Percentiles rank a stretch among this genome's conserved stretches.
Evolutionary conservation across 2,888 invertebrate species (phyloP).

Genomic region (Parnassius orleans): DNA sequence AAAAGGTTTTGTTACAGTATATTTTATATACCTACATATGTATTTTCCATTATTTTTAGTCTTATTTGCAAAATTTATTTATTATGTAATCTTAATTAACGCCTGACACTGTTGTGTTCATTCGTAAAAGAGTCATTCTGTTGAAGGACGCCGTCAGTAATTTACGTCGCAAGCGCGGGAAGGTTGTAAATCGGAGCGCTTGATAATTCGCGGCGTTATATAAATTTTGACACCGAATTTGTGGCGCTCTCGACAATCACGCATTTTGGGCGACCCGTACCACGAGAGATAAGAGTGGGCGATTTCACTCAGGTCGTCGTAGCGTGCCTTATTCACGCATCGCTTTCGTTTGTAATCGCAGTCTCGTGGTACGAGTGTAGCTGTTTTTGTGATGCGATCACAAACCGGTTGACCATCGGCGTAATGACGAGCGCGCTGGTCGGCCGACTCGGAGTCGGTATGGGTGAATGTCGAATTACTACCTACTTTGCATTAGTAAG

Average conservation of each 20-base stretch:
- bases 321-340: not conserved
- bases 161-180: slow-evolving; percentile 21
- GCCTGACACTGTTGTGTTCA: not conserved
- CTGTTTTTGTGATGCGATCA: slow-evolving; percentile 78
- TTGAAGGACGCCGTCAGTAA: slow-evolving; percentile 4
- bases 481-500: slow-evolving; percentile 64
- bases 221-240: slow-evolving; percentile 67
- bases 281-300: slow-evolving; percentile 38
- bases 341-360: slow-evolving; percentile 30
- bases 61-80: not conserved
- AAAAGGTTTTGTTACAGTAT: no score
- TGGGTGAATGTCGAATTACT: slow-evolving; percentile 64
- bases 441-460: slow-evolving; percentile 43
- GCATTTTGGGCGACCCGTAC: slow-evolving; percentile 60
- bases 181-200: slow-evolving; percentile 31
- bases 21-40: no score
- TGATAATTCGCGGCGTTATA: slow-evolving; percentile 51
- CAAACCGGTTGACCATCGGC: slow-evolving; percentile 76
- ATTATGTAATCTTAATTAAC: not conserved
- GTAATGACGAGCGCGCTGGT: slow-evolving; percentile 57
- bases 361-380: slow-evolving; percentile 59
- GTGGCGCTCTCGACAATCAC: slow-evolving; percentile 58
- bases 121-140: not conserved
- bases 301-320: slow-evolving; percentile 14
- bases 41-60: no score